Conservation (phyloP, 2,113 vertebrate genomes). For the Monarcha castaneiventris region DNA sequence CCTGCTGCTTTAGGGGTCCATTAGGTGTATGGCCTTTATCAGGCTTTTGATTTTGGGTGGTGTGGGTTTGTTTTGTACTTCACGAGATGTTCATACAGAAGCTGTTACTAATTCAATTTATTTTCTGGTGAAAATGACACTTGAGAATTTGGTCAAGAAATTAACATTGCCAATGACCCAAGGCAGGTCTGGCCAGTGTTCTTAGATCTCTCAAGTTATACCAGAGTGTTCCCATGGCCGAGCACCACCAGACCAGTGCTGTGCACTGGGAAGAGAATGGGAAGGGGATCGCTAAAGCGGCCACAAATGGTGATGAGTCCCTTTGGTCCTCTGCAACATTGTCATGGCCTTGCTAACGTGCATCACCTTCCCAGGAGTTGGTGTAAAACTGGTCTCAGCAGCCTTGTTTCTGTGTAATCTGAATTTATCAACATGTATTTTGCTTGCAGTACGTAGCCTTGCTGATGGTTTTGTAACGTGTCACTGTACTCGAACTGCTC, state of each 20-base stretch:
- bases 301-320: neutral
- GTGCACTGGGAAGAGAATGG: neutral
- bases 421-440: neutral
- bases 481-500: accelerated
- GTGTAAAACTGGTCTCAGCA: neutral
- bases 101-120: neutral
- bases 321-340: neutral
- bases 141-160: neutral
- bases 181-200: neutral
- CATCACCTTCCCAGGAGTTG: neutral
- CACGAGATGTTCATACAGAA: neutral
- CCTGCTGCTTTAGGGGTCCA: neutral
- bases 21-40: neutral
- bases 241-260: neutral
- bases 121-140: neutral
- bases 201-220: neutral
- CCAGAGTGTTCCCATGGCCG: neutral
- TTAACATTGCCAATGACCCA: neutral
- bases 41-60: neutral
- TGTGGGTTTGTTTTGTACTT: neutral
- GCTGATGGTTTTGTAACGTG: neutral
- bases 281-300: neutral
- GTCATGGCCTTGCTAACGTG: neutral
- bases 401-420: neutral
- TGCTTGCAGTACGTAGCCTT: neutral